These are phyloP conservation scores for Hafferia zeledoni DNA, from an alignment of 2,797 vertebrate genomes.

Conservation along the genomic window DNA sequence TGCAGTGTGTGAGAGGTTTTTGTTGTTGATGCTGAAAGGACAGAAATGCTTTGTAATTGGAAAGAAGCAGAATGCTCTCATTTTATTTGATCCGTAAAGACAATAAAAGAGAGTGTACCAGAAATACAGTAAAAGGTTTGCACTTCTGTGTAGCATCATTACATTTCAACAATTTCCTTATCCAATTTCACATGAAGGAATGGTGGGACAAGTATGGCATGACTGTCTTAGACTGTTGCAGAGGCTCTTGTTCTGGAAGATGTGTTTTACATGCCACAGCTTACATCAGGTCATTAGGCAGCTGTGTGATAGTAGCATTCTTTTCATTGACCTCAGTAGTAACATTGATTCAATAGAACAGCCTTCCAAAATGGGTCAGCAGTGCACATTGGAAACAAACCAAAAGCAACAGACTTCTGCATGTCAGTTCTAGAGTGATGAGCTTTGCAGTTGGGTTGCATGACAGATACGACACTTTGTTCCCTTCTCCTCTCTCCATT, in stretches of 20 bases:
- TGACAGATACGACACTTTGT: not conserved
- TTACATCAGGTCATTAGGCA: not conserved
- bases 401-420: not conserved
- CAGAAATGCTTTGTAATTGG: not conserved
- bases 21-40: not conserved
- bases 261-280: not conserved
- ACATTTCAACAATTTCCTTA: not conserved
- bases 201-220: not conserved
- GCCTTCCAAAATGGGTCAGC: not conserved
- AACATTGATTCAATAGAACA: not conserved
- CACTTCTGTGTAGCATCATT: not conserved
- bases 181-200: not conserved
- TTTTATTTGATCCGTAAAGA: not conserved
- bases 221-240: not conserved
- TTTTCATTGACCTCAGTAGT: not conserved
- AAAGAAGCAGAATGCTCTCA: not conserved
- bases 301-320: accelerated
- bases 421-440: not conserved
- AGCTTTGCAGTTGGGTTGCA: not conserved
- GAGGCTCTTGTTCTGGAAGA: not conserved
- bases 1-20: accelerated
- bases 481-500: not conserved
- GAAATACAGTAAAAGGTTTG: not conserved
- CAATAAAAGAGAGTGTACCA: accelerated
- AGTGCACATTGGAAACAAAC: not conserved